Evolutionary conservation across 1,140 invertebrate genomes (phyloP).

Genomic region (Hydropsyche tenuis): DNA sequence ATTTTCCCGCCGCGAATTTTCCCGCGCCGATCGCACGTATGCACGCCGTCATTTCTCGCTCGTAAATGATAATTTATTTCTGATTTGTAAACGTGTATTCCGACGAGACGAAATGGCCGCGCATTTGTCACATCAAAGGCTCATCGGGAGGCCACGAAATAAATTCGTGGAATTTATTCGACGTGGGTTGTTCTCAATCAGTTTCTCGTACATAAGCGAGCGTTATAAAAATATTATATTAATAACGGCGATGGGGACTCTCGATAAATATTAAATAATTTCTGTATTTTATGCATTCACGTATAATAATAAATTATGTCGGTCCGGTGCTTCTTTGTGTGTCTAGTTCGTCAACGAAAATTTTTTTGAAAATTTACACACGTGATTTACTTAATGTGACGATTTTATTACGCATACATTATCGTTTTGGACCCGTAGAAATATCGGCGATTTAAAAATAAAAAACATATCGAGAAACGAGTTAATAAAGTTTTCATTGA

Average conservation of each 20-base stretch:
- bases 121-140: slow-evolving; percentile 28
- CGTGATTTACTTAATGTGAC: too few species aligned
- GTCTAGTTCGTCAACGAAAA: not conserved
- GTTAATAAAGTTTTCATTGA: too few species aligned
- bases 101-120: slow-evolving; percentile 21
- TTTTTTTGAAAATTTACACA: not conserved
- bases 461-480: too few species aligned
- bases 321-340: not conserved
- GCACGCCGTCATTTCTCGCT: too few species aligned
- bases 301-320: slow-evolving; percentile 1
- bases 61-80: not conserved
- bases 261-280: slow-evolving; percentile 26
- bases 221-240: too few species aligned
- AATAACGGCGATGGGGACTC: slow-evolving; percentile 12
- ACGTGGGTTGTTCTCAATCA: slow-evolving; percentile 28
- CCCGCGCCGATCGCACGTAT: not conserved
- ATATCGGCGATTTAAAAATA: too few species aligned
- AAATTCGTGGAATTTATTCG: slow-evolving; percentile 22
- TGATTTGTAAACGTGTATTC: not conserved
- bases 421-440: too few species aligned
- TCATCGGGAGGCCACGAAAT: slow-evolving; percentile 24
- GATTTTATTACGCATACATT: too few species aligned
- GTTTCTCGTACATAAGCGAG: not conserved
- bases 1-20: slow-evolving; percentile 29
- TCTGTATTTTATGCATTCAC: slow-evolving; percentile 20